Evolutionary conservation across 1,140 invertebrate genomes (phyloP), one percentile per base, ranked within the genome.

Genomic region (Lasaia peninsularis): DNA sequence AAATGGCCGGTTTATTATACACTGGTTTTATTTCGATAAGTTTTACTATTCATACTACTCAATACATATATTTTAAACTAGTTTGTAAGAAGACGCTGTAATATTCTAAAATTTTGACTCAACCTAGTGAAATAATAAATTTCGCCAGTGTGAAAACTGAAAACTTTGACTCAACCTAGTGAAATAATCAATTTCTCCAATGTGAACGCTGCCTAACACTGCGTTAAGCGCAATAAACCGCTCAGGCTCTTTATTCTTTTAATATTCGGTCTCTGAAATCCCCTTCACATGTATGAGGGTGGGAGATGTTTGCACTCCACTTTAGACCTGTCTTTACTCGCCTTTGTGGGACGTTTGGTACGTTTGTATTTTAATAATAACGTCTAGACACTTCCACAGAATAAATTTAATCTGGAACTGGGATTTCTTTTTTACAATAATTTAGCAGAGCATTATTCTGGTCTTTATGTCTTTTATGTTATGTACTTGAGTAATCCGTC

Each of bases 211-310:
- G 40, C 20, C 9, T 44, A 11, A 21, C 11, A 16, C 20, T 20
- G 40, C 40, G 10, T 14, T 44, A 11, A 44, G 40, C 20, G 10
- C 40, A 44, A 44, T 21, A 44, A 20, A 44, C 40, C 18, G 37
- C 54, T 20, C 54, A 44, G 56, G 48, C 53, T 55, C 60, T 58
- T 53, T 51, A 57, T 62, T 57, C 64, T 60, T 66, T 58, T 66
- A 62, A 66, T 63, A 65, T 62, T 58, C 31, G 53, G 40, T 44
- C 40, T 18, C 18, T 44, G 40, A 44, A 44, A 44, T 44, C 40
- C 53, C 63, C 35, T 54, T 37, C 33, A 37, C 14, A 28, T 11
- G 31, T 50, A 31, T 28, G 14, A 44, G 37, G 37, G 37, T 44
- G 21, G 48, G 44, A 35, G 14, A 51, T 57, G 44, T 57, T 57